Evolutionary conservation across 2,888 invertebrate species (phyloP), one percentile per base, ranked within the genome.

Genomic region (Nemurella pictetii): DNA sequence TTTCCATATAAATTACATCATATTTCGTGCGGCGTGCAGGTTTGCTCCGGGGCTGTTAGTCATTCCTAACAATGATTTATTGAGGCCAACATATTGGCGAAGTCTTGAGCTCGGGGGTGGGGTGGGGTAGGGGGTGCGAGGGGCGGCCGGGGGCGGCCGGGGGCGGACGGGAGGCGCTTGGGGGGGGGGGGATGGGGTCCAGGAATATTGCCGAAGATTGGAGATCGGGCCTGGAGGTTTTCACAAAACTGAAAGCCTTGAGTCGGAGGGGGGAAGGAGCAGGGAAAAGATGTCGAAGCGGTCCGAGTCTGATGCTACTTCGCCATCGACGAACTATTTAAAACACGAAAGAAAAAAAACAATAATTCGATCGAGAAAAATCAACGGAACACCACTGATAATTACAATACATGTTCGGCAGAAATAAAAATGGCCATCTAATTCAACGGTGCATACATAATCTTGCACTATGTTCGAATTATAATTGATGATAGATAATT

Each of bases 1-100:
- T 91, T 91, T 91, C 91, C 91, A 91, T 91, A 91, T 91, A 91
- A 91, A 91, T 91, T 90, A 91, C 91, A 90, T 91, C 90, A 91
- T 91, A 91, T 91, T 91, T 91, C 90, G 90, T 89, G 89, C 87
- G 84, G 85, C 73, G 87, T 85, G 87, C 87, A 89, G 89, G 89
- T 89, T 88, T 88, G 90, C 90, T 90, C 88, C 89, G 89, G 89
- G 90, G 90, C 90, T 90, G 90, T 91, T 91, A 91, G 91, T 91
- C 91, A 91, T 91, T 90, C 91, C 90, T 91, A 87, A 91, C 91
- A 90, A 91, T 91, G 91, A 91, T 91, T 91, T 91, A 91, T 91
- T 90, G 90, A 89, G 88, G 89, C 90, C 89, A 91, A 91, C 91
- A 91, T 91, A 91, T 91, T 91, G 91, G 90, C 89, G 89, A 89